Conservation (phyloP, 1,140 invertebrate species). For the Drosophila paulistorum region DNA sequence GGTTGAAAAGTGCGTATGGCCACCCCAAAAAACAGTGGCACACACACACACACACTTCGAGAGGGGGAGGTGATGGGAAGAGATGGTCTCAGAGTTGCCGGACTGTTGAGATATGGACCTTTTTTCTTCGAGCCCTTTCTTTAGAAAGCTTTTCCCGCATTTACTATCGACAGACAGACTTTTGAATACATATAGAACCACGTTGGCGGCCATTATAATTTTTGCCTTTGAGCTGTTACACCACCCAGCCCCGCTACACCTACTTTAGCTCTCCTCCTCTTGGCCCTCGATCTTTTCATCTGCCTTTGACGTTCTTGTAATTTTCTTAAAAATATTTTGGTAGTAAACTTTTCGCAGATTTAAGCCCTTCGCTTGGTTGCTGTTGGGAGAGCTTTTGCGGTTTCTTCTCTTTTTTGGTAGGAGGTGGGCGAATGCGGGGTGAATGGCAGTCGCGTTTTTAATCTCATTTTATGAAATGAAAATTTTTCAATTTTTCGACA, state of each 20-base stretch:
- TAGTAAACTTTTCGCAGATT: slow-evolving; percentile 71
- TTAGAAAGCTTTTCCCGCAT: slow-evolving; percentile 21
- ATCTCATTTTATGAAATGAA: slow-evolving; percentile 81
- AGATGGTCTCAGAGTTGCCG: slow-evolving; percentile 58
- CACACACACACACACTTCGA: slow-evolving; percentile 16
- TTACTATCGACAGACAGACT: not conserved
- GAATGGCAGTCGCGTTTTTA: slow-evolving; percentile 60
- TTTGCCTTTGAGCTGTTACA: slow-evolving; percentile 46
- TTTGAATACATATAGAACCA: not conserved
- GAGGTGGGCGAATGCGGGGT: too few relatives aligned
- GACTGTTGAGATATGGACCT: slow-evolving; percentile 44
- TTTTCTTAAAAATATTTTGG: slow-evolving; percentile 79
- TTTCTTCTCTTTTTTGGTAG: slow-evolving; percentile 23
- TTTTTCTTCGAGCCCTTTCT: slow-evolving; percentile 35
- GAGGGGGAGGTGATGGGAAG: slow-evolving; percentile 7
- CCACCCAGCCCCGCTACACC: slow-evolving; percentile 2
- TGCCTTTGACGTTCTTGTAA: slow-evolving; percentile 59
- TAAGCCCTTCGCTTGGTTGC: slow-evolving; percentile 62
- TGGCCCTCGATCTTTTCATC: not conserved
- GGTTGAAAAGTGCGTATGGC: slow-evolving; percentile 77
- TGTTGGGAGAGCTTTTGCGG: slow-evolving; percentile 52
- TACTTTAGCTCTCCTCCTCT: slow-evolving; percentile 19
- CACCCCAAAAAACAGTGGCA: slow-evolving; percentile 41
- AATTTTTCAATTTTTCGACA: slow-evolving; percentile 79
- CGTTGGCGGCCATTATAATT: slow-evolving; percentile 72